phyloP scores from a whole-genome alignment of 1,140 invertebrate species.

The Ips typographus region DNA sequence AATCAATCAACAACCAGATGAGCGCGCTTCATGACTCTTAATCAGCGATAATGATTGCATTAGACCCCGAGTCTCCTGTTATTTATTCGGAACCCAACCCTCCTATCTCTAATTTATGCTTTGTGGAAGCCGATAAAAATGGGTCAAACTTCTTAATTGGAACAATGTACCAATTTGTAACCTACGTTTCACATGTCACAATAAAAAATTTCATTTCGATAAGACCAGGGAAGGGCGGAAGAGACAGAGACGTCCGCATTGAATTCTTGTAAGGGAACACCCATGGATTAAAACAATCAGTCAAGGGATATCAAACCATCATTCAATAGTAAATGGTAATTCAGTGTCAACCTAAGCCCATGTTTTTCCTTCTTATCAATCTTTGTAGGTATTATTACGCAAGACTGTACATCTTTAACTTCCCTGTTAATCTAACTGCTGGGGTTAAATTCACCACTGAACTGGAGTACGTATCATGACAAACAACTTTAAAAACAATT shows the following conservation, averaged over 20 bases:
- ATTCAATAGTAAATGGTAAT: conserved; percentile 35
- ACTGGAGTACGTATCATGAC: too few species aligned
- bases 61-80: conserved; percentile 6
- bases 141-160: conserved; percentile 20
- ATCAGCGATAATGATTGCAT: conserved; percentile 11
- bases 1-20: conserved; percentile 21
- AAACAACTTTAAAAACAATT: too few species aligned
- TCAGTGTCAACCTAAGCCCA: conserved; percentile 28
- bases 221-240: conserved; percentile 11
- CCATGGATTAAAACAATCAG: conserved; percentile 34
- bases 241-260: neutral
- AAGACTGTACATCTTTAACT: conserved; percentile 1
- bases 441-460: neutral
- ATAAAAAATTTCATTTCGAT: conserved; percentile 28
- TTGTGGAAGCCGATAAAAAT: conserved; percentile 13
- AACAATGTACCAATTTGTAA: conserved; percentile 28
- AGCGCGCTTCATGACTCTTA: conserved; percentile 10
- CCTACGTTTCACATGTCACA: conserved; percentile 19
- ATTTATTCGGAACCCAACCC: conserved; percentile 17
- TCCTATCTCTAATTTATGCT: conserved; percentile 8
- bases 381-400: neutral
- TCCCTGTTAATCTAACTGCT: neutral
- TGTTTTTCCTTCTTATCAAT: conserved; percentile 29
- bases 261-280: conserved; percentile 25
- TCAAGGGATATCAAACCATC: conserved; percentile 32